These are phyloP conservation scores for Drosophila tanythrix DNA, from an alignment of 2,888 invertebrate genomes.

Conservation along the genomic window DNA sequence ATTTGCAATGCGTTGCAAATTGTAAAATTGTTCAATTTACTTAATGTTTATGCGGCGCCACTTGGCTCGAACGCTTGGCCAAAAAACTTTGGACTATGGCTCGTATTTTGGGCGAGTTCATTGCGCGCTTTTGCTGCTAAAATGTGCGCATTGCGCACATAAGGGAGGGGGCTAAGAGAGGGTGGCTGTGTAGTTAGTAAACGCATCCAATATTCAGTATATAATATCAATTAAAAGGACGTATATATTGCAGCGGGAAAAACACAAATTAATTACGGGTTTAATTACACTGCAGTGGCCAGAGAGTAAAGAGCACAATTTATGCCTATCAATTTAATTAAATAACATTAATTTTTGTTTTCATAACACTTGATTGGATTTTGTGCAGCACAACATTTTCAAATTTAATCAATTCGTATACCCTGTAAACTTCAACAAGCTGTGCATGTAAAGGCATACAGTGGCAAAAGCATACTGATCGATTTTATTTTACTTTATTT, in stretches of 20 bases:
- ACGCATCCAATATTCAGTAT: slow-evolving; percentile 34
- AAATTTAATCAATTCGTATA: slow-evolving; percentile 27
- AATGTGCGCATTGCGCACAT: slow-evolving; percentile 48
- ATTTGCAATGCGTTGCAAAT: slow-evolving; percentile 65
- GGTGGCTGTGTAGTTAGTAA: neutral
- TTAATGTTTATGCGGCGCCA: slow-evolving; percentile 58
- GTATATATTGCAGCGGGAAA: neutral
- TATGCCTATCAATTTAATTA: slow-evolving; percentile 72
- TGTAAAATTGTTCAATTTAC: slow-evolving; percentile 63
- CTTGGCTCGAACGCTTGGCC: slow-evolving; percentile 34
- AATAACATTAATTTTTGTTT: slow-evolving; percentile 62
- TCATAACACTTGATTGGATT: slow-evolving; percentile 70
- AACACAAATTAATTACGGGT: slow-evolving; percentile 59
- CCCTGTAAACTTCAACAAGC: slow-evolving; percentile 5
- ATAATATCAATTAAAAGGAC: slow-evolving; percentile 20
- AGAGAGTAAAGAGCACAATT: slow-evolving; percentile 42
- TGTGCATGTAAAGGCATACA: neutral
- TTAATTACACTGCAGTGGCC: slow-evolving; percentile 25
- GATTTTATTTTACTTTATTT: neutral
- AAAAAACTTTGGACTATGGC: slow-evolving; percentile 17
- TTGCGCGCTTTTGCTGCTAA: slow-evolving; percentile 31
- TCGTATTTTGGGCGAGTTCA: slow-evolving; percentile 43
- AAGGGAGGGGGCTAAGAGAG: neutral
- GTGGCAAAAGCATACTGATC: neutral
- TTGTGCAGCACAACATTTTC: slow-evolving; percentile 46